Percentiles rank a stretch among this genome's conserved stretches.
These are phyloP conservation scores for Notoglanidium macrostoma DNA, from an alignment of 2,797 vertebrate species.

Conservation along the genomic window DNA sequence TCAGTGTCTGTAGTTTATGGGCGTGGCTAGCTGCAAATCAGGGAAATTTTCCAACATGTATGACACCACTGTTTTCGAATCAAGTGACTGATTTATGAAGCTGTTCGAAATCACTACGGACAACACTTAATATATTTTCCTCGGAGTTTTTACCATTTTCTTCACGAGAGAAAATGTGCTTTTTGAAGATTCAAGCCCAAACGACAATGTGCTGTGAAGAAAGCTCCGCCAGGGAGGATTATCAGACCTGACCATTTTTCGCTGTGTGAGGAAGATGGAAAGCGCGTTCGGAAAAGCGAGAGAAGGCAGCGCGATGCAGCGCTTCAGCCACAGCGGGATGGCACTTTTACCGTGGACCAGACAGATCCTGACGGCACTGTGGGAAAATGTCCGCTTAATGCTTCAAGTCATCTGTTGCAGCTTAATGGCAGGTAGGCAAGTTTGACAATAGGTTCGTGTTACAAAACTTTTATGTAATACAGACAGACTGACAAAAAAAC, in stretches of 20 bases:
- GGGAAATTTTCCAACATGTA: not conserved
- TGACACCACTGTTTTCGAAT: not conserved
- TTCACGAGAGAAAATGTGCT: slow-evolving; percentile 43
- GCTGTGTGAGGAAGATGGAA: slow-evolving; percentile 63
- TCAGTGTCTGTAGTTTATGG: not conserved
- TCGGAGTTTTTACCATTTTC: slow-evolving; percentile 27
- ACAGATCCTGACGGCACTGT: slow-evolving; percentile 74
- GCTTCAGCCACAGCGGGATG: slow-evolving; percentile 69
- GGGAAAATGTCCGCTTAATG: slow-evolving; percentile 77
- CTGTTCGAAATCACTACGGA: too few relatives aligned
- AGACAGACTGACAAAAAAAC: not conserved
- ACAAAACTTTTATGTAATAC: not conserved
- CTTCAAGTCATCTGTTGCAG: slow-evolving; percentile 78
- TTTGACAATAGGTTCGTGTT: not conserved
- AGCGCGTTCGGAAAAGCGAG: slow-evolving; percentile 42
- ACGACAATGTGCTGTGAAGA: slow-evolving; percentile 5
- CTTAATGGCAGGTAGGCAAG: slow-evolving; percentile 71
- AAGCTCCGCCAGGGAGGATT: slow-evolving; percentile 64
- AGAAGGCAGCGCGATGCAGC: slow-evolving; percentile 68
- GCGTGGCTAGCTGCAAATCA: not conserved
- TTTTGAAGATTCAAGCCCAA: slow-evolving; percentile 11
- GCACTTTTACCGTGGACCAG: slow-evolving; percentile 76
- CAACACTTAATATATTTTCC: not conserved
- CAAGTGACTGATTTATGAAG: not conserved
- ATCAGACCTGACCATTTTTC: slow-evolving; percentile 71